Evolutionary conservation across 2,113 vertebrate species (phyloP).

Genomic region (Seriola aureovittata): DNA sequence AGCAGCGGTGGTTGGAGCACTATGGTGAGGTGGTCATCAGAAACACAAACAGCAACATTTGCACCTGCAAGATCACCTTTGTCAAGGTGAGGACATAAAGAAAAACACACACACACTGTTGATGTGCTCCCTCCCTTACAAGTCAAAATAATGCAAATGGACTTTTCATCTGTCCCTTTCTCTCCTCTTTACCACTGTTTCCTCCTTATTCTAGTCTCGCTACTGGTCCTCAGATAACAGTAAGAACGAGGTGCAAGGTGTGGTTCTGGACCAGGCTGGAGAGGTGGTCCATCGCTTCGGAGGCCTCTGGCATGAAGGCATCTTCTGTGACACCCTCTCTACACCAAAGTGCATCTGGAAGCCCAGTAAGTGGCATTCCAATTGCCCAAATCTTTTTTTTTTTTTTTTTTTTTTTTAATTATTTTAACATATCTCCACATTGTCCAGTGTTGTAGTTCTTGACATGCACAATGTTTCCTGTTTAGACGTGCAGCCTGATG

Average conservation of each 20-base stretch:
- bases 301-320: slow-evolving; percentile 93
- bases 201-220: slow-evolving; percentile 81
- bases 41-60: slow-evolving; percentile 86
- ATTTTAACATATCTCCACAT: background rate
- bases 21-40: slow-evolving; percentile 93
- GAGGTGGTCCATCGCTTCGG: slow-evolving; percentile 90
- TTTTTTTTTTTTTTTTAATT: background rate
- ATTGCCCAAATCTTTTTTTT: too few relatives aligned
- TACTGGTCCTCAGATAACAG: slow-evolving; percentile 88
- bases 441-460: background rate
- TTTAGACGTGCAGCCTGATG: slow-evolving; percentile 90
- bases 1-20: slow-evolving; percentile 93
- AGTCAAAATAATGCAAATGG: background rate
- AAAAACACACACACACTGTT: too few relatives aligned
- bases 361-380: slow-evolving; percentile 86
- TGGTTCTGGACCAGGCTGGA: slow-evolving; percentile 87
- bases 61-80: slow-evolving; percentile 94
- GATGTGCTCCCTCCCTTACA: background rate
- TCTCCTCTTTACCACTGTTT: background rate
- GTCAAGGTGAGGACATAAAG: slow-evolving; percentile 85
- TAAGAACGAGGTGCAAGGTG: slow-evolving; percentile 92
- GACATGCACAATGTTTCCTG: slow-evolving; percentile 19
- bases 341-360: slow-evolving; percentile 92
- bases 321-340: slow-evolving; percentile 88
- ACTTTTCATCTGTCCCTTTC: background rate